phyloP scores from a whole-genome alignment of 2,113 vertebrate genomes.

The Alces alces region DNA sequence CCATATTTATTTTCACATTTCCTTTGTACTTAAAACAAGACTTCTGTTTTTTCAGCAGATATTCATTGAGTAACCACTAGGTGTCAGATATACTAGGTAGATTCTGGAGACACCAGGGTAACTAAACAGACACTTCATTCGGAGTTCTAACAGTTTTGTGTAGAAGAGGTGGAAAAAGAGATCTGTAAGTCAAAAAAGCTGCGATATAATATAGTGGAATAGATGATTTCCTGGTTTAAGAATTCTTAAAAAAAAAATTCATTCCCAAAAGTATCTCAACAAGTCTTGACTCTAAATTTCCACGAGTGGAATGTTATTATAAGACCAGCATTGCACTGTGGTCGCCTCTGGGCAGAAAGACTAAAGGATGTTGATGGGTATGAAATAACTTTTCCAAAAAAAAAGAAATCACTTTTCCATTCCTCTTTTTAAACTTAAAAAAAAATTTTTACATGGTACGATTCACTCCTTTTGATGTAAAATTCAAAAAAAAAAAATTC shows the following conservation, averaged over 20 bases:
- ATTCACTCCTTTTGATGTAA: not conserved
- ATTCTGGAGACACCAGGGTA: not conserved
- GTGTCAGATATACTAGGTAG: constrained; percentile 53
- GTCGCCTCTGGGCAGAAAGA: not conserved
- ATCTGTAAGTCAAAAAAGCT: not conserved
- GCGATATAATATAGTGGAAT: not conserved
- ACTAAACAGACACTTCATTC: not conserved
- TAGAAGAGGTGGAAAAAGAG: not conserved
- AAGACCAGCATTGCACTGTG: not conserved
- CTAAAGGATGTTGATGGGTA: not conserved
- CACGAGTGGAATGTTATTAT: not conserved
- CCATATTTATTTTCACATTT: constrained; percentile 23
- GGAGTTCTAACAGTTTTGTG: not conserved
- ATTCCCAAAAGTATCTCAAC: not conserved
- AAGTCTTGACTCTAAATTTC: not conserved
- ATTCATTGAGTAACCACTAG: constrained; percentile 55
- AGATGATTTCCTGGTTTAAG: not conserved
- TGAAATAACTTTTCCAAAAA: not conserved
- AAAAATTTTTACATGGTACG: not conserved
- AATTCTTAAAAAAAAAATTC: not conserved
- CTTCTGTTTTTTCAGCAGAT: constrained; percentile 6
- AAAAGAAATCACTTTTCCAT: not conserved
- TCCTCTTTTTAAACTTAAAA: not conserved
- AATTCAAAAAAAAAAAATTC: not conserved
- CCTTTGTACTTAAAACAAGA: not conserved